phyloP scores from a whole-genome alignment of 2,113 vertebrate species.

The Connochaetes taurinus region DNA sequence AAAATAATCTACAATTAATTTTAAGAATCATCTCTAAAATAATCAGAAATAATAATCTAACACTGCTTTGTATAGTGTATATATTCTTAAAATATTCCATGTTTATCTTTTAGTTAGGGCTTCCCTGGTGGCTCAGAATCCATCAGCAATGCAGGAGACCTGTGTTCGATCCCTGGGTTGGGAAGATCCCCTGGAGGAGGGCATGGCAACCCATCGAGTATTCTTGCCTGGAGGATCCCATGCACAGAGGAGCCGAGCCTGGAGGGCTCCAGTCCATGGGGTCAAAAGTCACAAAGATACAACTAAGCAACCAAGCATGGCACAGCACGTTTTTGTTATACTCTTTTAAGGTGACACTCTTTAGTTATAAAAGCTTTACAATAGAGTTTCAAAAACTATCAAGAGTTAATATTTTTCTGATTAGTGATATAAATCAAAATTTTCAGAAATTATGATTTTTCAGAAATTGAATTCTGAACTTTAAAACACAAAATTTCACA shows the following conservation, averaged over 20 bases:
- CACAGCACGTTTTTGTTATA: neutral
- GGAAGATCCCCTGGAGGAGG: neutral
- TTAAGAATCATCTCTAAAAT: neutral
- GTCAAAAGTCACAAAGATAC: neutral
- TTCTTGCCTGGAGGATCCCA: neutral
- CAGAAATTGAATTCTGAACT: neutral
- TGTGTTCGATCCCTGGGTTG: neutral
- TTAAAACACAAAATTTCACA: neutral
- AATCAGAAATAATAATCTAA: neutral
- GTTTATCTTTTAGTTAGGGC: neutral
- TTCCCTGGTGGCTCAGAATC: neutral
- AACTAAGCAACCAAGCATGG: neutral
- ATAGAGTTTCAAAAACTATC: neutral
- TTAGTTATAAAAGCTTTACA: neutral
- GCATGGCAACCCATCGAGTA: neutral
- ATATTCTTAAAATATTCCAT: neutral
- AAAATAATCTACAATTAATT: neutral
- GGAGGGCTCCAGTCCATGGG: neutral
- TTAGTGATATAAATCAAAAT: neutral
- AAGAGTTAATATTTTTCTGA: neutral
- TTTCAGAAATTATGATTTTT: neutral
- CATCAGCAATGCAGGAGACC: neutral
- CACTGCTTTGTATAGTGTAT: neutral
- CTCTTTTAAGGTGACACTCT: neutral
- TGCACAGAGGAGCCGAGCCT: neutral